Evolutionary conservation across 2,797 vertebrate genomes (phyloP), one percentile per base, ranked within the genome.

Genomic region (Sebastes cheni): DNA sequence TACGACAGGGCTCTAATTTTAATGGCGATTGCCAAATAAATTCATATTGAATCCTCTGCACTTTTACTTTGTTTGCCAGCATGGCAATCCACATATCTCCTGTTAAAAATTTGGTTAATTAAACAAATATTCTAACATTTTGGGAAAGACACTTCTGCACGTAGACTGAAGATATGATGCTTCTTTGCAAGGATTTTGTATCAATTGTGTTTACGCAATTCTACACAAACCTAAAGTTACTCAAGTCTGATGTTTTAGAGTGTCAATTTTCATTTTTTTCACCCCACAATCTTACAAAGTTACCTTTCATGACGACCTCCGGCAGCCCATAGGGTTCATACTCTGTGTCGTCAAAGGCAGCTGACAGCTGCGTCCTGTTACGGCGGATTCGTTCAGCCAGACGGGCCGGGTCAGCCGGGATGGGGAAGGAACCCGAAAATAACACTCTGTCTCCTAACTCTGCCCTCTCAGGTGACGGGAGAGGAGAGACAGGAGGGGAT

Each of bases 301-400:
- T 84, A 96, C 96, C 96, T 92, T 96, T 97, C 96, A 96, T 96
- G 75, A 97, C 96, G 0, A 96, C 96, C 72, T 97, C 96, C 0
- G 96, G 96, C 67, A 97, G 92, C 16, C 96, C 96, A 2, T 96
- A 97, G 1, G 96, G 96, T 79, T 97, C 95, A 6, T 97, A 97
- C 80, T 96, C 96, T 0, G 96, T 96, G 86, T 96, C 95, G 11
- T 97, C 96, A 67, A 95, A 96, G 4, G 96, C 96, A 0, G 94
- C 96, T 0, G 96, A 97, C 86, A 97, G 89, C 79, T 94, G 95
- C 2, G 86, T 93, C 65, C 95, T 93, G 90, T 88, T 95, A 2
- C 91, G 92, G 1, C 92, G 89, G 65, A 96, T 95, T 59, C 94
- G 89, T 59, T 95, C 95, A 1, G 94, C 96, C 27, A 97, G 89